Evolutionary conservation across 2,797 vertebrate genomes (phyloP).

Genomic region (Sebastiscus tertius): DNA sequence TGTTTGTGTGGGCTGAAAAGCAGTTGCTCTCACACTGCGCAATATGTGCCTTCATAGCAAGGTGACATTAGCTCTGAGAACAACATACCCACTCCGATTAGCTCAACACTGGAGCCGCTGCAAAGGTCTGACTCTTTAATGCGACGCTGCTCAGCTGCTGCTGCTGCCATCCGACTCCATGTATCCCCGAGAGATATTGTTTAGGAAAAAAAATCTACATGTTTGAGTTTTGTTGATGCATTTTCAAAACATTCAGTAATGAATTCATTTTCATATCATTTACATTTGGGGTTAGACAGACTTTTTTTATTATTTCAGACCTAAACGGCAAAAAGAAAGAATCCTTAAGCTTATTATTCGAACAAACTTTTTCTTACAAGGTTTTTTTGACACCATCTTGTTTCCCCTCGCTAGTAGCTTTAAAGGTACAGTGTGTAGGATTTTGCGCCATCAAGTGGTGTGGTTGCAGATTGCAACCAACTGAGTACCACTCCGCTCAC

Average conservation of each 20-base stretch:
- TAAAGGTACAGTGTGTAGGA: too few relatives aligned
- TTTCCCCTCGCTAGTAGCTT: neutral
- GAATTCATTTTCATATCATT: neutral
- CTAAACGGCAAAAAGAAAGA: neutral
- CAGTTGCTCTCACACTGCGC: conserved; percentile 58
- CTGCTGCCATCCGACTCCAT: conserved; percentile 23
- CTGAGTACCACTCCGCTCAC: too few relatives aligned
- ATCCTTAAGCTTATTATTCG: neutral
- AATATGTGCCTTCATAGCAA: conserved; percentile 63
- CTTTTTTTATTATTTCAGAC: neutral
- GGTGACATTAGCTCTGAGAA: conserved; percentile 68
- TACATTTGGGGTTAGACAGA: neutral
- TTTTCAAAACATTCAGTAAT: neutral
- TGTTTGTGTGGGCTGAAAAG: conserved; percentile 64
- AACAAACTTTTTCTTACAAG: neutral
- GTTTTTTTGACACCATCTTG: neutral
- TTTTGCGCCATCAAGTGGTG: too few relatives aligned
- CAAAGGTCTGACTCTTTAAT: conserved; percentile 19
- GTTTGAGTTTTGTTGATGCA: neutral
- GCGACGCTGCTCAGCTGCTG: conserved; percentile 11
- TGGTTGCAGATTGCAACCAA: too few relatives aligned
- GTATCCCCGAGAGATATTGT: neutral
- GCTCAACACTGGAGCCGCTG: conserved; percentile 26
- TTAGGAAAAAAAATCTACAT: neutral
- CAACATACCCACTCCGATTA: conserved; percentile 29